phyloP scores from a whole-genome alignment of 2,113 vertebrate species.

The Mormyrus iriodes region DNA sequence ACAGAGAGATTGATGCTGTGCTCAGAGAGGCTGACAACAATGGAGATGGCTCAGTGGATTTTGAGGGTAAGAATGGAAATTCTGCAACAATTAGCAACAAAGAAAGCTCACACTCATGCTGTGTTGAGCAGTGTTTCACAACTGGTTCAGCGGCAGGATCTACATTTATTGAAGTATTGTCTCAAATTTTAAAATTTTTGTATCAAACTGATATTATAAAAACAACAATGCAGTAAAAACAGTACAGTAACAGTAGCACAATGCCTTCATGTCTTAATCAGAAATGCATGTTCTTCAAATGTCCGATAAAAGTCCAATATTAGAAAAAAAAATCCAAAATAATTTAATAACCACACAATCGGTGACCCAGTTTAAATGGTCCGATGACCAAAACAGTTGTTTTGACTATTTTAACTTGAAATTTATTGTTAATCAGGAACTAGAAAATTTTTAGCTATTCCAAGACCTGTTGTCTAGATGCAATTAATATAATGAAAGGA shows the following conservation, averaged over 20 bases:
- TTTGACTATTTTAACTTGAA: neutral
- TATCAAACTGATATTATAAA: neutral
- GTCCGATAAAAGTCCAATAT: too few relatives aligned
- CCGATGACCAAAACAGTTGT: neutral
- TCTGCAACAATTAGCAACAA: neutral
- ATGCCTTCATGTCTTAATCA: neutral
- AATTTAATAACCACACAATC: neutral
- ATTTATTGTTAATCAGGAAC: too few relatives aligned
- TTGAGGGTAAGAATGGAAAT: conserved; percentile 63
- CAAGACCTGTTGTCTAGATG: neutral
- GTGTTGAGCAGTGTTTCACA: neutral
- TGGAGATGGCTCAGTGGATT: conserved; percentile 76
- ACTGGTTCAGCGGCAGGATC: neutral
- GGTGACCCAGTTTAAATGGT: neutral
- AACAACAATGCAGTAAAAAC: neutral
- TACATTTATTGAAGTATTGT: neutral
- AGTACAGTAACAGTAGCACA: neutral
- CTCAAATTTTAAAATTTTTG: neutral
- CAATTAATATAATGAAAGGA: neutral
- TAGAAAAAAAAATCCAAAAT: neutral
- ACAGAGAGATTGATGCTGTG: conserved; percentile 64
- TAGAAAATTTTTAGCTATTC: neutral
- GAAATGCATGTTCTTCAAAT: neutral
- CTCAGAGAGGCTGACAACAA: conserved; percentile 74
- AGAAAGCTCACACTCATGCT: neutral